Conservation (phyloP, 1,140 invertebrate genomes). For the Apis laboriosa region DNA sequence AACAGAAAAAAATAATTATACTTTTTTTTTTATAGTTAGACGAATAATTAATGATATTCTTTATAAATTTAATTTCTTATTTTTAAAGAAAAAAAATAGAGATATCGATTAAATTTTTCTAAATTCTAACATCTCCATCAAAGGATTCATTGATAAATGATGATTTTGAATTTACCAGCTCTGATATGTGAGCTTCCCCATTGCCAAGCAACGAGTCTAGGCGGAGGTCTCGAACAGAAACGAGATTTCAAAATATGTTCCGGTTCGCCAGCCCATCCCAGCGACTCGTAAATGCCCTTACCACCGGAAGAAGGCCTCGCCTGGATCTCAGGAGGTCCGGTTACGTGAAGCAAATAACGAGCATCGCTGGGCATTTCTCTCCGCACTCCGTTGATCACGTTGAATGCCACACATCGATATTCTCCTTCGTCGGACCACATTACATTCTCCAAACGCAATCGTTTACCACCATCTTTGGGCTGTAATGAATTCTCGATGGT, state of each 20-base stretch:
- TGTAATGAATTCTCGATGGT: constrained; percentile 69
- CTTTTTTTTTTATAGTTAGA: no score
- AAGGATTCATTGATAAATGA: not conserved
- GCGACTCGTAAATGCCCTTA: constrained; percentile 72
- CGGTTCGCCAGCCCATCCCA: constrained; percentile 76
- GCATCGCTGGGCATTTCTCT: constrained; percentile 73
- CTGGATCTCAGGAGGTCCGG: constrained; percentile 78
- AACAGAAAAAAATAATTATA: not conserved
- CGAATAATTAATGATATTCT: not conserved
- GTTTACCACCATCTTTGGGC: constrained; percentile 65
- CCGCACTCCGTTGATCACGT: constrained; percentile 76
- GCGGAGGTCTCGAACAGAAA: constrained; percentile 78
- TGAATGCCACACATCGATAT: constrained; percentile 77
- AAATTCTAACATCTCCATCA: not conserved
- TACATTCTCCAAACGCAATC: constrained; percentile 73
- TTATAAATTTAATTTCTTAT: no score
- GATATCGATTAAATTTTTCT: no score
- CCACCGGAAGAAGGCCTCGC: constrained; percentile 66
- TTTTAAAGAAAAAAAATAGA: no score
- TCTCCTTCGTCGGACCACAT: constrained; percentile 79
- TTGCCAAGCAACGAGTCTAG: constrained; percentile 77
- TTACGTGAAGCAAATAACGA: constrained; percentile 75
- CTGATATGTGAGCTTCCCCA: constrained; percentile 79
- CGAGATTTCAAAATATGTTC: constrained; percentile 74
- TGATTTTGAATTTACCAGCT: constrained; percentile 66